These are phyloP conservation scores for Holcopasites calliopsidis DNA, from an alignment of 1,140 invertebrate species.

Conservation along the genomic window DNA sequence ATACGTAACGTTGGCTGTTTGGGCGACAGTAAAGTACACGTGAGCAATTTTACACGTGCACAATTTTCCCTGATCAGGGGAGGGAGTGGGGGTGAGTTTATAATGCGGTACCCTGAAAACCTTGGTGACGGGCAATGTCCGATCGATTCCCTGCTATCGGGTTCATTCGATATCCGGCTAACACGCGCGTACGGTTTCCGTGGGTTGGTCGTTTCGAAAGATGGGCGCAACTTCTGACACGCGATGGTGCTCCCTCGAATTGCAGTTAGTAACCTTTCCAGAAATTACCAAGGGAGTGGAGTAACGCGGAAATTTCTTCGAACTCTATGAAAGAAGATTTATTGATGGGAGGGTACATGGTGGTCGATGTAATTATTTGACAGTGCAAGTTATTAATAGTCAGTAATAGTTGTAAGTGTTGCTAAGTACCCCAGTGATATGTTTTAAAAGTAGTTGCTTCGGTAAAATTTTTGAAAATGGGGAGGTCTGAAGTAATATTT, in stretches of 20 bases:
- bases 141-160: conserved; percentile 59
- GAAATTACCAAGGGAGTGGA: neutral
- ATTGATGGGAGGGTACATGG: neutral
- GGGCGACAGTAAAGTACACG: too few species aligned
- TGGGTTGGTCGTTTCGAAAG: neutral
- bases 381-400: too few species aligned
- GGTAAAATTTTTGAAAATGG: too few species aligned
- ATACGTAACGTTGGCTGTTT: too few species aligned
- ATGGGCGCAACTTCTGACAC: conserved; percentile 50
- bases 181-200: conserved; percentile 38
- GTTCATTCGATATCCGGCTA: conserved; percentile 58
- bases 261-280: neutral
- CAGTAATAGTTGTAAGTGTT: too few species aligned
- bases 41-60: too few species aligned
- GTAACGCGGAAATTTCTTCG: neutral
- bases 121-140: conserved; percentile 9
- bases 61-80: too few species aligned
- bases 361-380: neutral
- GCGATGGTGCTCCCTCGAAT: conserved; percentile 47
- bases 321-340: neutral
- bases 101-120: too few species aligned
- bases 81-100: too few species aligned
- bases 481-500: too few species aligned
- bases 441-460: too few species aligned
- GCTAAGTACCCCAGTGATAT: too few species aligned